These are phyloP conservation scores for Drosophila funebris DNA, from an alignment of 1,140 invertebrate genomes.

Conservation along the genomic window DNA sequence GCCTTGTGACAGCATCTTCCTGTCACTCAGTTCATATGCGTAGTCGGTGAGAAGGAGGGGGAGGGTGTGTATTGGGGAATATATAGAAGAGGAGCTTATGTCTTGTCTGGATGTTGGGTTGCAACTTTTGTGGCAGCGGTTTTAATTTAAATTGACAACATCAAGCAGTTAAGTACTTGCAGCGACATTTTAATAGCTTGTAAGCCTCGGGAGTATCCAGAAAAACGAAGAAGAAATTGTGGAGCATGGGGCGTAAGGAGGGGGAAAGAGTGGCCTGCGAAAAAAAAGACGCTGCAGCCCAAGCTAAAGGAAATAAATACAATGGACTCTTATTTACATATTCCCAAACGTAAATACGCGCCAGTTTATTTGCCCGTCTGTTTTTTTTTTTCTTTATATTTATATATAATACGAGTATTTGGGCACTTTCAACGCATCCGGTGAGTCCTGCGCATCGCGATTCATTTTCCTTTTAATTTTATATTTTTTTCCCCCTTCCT, in stretches of 20 bases:
- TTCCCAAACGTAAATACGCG: conserved; percentile 82
- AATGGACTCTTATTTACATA: conserved; percentile 80
- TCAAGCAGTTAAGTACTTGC: conserved; percentile 82
- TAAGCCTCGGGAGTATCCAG: conserved; percentile 71
- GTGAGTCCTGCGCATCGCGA: conserved; percentile 5
- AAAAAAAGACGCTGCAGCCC: conserved; percentile 55
- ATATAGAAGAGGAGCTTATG: conserved; percentile 33
- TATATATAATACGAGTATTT: conserved; percentile 42
- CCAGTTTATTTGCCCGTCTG: conserved; percentile 73
- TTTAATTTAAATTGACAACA: conserved; percentile 82
- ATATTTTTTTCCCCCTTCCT: conserved; percentile 1
- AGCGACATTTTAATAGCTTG: conserved; percentile 82
- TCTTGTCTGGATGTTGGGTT: conserved; percentile 37
- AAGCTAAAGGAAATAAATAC: conserved; percentile 78
- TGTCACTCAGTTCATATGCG: conserved; percentile 26
- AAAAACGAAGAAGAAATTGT: conserved; percentile 28
- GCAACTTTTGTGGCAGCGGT: conserved; percentile 77
- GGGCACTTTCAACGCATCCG: conserved; percentile 60
- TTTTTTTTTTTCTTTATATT: conserved; percentile 21
- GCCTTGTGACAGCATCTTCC: conserved; percentile 11
- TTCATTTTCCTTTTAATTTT: conserved; percentile 17
- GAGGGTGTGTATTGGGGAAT: conserved; percentile 3
- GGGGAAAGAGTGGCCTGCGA: neutral
- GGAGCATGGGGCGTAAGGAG: neutral
- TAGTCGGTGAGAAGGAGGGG: neutral